Conservation (phyloP, 2,797 vertebrate species). For the Apogon hyalosoma region DNA sequence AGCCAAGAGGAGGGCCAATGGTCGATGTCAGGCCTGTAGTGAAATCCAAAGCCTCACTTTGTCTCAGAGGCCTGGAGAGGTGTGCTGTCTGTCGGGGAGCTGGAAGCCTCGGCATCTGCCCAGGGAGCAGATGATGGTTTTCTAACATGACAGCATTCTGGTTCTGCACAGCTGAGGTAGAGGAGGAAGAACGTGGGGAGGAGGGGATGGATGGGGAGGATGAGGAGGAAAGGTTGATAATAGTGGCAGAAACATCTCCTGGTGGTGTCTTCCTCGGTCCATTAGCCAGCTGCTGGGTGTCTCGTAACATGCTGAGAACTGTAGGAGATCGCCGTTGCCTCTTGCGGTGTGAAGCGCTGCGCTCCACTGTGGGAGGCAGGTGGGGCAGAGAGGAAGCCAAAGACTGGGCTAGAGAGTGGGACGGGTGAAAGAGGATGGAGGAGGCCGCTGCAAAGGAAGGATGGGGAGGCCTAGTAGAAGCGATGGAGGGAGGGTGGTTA, state of each 20-base stretch:
- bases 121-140: slow-evolving; percentile 70
- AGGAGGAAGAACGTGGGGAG: slow-evolving; percentile 66
- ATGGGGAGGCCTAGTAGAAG: slow-evolving; percentile 75
- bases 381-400: slow-evolving; percentile 70
- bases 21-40: slow-evolving; percentile 65
- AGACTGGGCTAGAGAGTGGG: slow-evolving; percentile 74
- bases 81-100: slow-evolving; percentile 60
- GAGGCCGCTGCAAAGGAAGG: slow-evolving; percentile 74
- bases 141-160: slow-evolving; percentile 69
- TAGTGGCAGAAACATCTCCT: slow-evolving; percentile 71
- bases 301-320: slow-evolving; percentile 85
- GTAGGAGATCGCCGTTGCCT: slow-evolving; percentile 86
- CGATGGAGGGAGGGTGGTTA: slow-evolving; percentile 75
- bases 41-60: slow-evolving; percentile 79
- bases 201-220: slow-evolving; percentile 55
- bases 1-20: slow-evolving; percentile 48
- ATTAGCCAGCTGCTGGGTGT: slow-evolving; percentile 76
- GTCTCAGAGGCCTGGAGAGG: slow-evolving; percentile 65
- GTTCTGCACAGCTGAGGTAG: slow-evolving; percentile 76
- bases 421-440: slow-evolving; percentile 75
- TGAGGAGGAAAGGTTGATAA: slow-evolving; percentile 77
- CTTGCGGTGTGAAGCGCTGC: slow-evolving; percentile 79
- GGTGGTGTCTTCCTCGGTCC: slow-evolving; percentile 62
- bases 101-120: slow-evolving; percentile 62
- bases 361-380: slow-evolving; percentile 65